phyloP scores from a whole-genome alignment of 2,888 invertebrate genomes.

The Eupithecia tripunctaria region DNA sequence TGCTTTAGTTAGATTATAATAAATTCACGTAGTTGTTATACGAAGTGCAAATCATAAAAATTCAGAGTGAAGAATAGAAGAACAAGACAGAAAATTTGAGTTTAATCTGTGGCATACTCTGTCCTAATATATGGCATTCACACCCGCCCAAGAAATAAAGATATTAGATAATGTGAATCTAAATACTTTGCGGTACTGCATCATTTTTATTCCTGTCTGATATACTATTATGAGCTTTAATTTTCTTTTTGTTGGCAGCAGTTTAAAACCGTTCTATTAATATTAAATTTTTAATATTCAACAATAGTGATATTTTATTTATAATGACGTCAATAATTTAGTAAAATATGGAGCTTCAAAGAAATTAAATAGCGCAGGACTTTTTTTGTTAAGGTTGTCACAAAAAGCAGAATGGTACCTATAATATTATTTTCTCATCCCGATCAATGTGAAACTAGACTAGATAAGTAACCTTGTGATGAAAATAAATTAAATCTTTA shows the following conservation, averaged over 20 bases:
- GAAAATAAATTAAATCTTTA: background rate
- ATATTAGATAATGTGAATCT: conserved; percentile 56
- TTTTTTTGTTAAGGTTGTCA: conserved; percentile 9
- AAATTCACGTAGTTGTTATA: no score
- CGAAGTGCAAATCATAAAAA: background rate
- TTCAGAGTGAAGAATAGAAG: background rate
- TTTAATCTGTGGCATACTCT: conserved; percentile 3
- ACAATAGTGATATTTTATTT: conserved; percentile 31
- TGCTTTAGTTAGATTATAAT: background rate
- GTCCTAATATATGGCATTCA: conserved; percentile 32
- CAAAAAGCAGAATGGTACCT: no score
- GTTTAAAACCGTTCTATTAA: conserved; percentile 33
- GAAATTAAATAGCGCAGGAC: background rate
- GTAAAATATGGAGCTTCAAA: background rate
- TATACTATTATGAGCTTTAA: conserved; percentile 38
- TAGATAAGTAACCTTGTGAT: background rate
- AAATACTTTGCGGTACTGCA: conserved; percentile 48
- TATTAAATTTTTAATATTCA: conserved; percentile 32
- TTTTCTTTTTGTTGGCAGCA: conserved; percentile 36
- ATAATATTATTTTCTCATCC: background rate
- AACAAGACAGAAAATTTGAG: background rate
- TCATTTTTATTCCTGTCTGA: conserved; percentile 38
- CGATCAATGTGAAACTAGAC: background rate
- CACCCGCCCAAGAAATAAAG: conserved; percentile 48
- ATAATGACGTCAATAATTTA: conserved; percentile 26